Percentiles rank a stretch among this genome's conserved stretches.
phyloP scores from a whole-genome alignment of 2,797 vertebrate species.

The Fringilla coelebs region DNA sequence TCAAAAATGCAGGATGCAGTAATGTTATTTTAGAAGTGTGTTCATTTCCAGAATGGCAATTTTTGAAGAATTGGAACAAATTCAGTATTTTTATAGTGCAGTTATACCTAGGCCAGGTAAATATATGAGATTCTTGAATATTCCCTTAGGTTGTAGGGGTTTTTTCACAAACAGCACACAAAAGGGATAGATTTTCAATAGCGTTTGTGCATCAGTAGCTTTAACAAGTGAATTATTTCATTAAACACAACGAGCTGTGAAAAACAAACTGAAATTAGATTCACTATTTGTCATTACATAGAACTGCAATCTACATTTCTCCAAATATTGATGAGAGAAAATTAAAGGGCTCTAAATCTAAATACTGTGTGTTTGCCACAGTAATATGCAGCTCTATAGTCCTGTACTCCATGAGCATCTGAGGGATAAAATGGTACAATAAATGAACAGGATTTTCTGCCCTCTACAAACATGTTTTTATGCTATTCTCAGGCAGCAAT shows the following conservation, averaged over 20 bases:
- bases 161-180: background rate
- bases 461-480: background rate
- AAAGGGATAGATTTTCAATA: background rate
- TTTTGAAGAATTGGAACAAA: background rate
- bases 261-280: background rate
- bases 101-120: background rate
- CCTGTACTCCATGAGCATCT: background rate
- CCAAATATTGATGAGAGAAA: background rate
- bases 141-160: background rate
- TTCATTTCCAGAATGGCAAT: background rate
- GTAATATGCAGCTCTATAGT: background rate
- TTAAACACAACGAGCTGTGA: background rate
- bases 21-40: fast-evolving
- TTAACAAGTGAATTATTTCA: background rate
- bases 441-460: background rate
- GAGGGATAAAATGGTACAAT: background rate
- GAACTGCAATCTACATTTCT: background rate
- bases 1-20: background rate
- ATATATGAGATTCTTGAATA: background rate
- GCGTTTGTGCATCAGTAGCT: background rate
- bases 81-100: background rate
- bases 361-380: background rate
- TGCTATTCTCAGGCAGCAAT: background rate
- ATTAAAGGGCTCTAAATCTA: background rate
- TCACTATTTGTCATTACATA: background rate